phyloP scores from a whole-genome alignment of 2,113 vertebrate species.

The Siphamia tubifer region DNA sequence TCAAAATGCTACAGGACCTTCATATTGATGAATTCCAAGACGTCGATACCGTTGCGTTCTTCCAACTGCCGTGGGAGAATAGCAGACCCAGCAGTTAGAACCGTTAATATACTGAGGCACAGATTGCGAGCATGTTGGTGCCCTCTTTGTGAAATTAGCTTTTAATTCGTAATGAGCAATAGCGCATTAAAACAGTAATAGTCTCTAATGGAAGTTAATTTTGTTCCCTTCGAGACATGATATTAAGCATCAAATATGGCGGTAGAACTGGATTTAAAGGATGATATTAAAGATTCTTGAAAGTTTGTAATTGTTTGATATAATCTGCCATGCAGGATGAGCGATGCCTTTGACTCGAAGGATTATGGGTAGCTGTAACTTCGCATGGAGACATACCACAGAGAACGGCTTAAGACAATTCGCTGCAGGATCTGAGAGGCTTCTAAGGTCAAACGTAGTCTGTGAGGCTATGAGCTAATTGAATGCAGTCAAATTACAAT shows the following conservation, averaged over 20 bases:
- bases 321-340: not conserved
- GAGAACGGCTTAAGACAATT: constrained; percentile 11
- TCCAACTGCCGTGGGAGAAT: not conserved
- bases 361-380: constrained; percentile 10
- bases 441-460: constrained; percentile 9
- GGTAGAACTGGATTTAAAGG: constrained; percentile 4
- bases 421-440: not conserved
- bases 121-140: constrained; percentile 36
- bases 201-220: constrained; percentile 60
- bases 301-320: constrained; percentile 35
- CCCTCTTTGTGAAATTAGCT: constrained; percentile 50
- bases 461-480: constrained; percentile 3
- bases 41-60: not conserved
- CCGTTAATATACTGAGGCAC: constrained; percentile 5
- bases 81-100: not conserved
- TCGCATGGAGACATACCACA: not conserved
- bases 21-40: not conserved
- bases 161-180: constrained; percentile 64
- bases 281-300: constrained; percentile 14
- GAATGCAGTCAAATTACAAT: constrained; percentile 14
- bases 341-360: not conserved
- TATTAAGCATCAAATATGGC: constrained; percentile 16
- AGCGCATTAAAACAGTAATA: constrained; percentile 56
- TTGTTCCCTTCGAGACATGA: not conserved
- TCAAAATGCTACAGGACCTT: not conserved